Base-by-base conservation (phyloP, 2,888 invertebrate genomes). In the Tenthredo mesomela region DNA sequence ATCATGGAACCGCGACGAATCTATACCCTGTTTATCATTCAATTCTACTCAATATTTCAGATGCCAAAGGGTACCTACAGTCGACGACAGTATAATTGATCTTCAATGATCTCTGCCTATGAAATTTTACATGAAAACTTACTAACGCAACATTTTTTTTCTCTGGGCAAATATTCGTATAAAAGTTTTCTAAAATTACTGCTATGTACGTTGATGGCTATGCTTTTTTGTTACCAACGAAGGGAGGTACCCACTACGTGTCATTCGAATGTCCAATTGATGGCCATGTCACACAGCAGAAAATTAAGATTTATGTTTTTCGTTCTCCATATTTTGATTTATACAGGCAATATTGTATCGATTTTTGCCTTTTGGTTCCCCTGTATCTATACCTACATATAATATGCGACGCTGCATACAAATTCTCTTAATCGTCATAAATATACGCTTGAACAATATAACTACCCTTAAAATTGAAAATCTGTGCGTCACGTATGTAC, bases 301-400 rank as follows among this genome's bases (percentile, higher is more conserved):
- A 33, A 70, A 37, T 70, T 70, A 33, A 70, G 29, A 70, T 70
- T 70, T 70, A 61, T 61, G 61, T 61, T 61, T 61, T 61, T 61
- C 70, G 70, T 70, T 70, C 33, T 9, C 33, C 61, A 61, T 25
- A 70, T 37, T 70, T 70, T 70, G 33, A 70, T 70, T 70, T 70
- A 25, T 37, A 70, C 15, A 37, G 12, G n/a, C 70, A 70, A 70
- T 70, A 70, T 70, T 70, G 70, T 70, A 37, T 70, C 29, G 29
- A 70, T 70, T 70, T 33, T 33, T 70, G 15, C 37, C 71, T 37
- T 9, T 15, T 40, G 25, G 21, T 40, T 40, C 5, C 4, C 71
- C 40, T 9, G 33, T 70, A 61, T 29, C 29, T 67, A 18, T 67
- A 29, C 33, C 12, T 67, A 40, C n/a, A 40, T 21, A 40, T 21